These are phyloP conservation scores for Zalophus californianus DNA, from an alignment of 2,797 vertebrate species.

Conservation along the genomic window DNA sequence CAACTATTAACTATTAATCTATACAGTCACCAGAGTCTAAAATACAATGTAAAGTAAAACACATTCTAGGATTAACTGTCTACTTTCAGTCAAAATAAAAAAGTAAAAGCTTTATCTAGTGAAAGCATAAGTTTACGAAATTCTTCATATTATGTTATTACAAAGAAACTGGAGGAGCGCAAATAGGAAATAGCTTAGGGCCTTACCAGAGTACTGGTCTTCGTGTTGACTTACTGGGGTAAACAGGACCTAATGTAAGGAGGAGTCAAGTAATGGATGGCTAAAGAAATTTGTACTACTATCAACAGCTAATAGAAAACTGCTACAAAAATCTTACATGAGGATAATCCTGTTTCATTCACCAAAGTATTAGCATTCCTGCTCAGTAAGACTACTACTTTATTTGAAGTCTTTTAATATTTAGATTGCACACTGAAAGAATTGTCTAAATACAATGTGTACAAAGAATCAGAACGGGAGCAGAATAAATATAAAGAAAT, in stretches of 20 bases:
- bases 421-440: background rate
- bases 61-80: constrained; percentile 15
- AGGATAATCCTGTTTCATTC: constrained; percentile 26
- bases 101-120: background rate
- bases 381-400: background rate
- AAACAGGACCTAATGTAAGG: background rate
- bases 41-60: background rate
- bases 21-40: background rate
- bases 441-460: constrained; percentile 32
- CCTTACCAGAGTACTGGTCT: background rate
- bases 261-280: background rate
- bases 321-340: constrained; percentile 24
- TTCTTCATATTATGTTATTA: constrained; percentile 44
- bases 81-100: constrained; percentile 16
- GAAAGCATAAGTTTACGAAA: constrained; percentile 11
- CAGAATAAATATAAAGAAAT: constrained; percentile 56
- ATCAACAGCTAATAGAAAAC: background rate
- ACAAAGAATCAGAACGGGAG: constrained; percentile 11
- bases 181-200: background rate
- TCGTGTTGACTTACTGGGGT: background rate
- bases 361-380: constrained; percentile 51
- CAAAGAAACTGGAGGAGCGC: background rate
- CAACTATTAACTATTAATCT: background rate
- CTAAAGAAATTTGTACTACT: background rate
- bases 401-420: constrained; percentile 28